Evolutionary conservation across 2,888 invertebrate genomes (phyloP), one percentile per base, ranked within the genome.

Genomic region (Boloria selene): DNA sequence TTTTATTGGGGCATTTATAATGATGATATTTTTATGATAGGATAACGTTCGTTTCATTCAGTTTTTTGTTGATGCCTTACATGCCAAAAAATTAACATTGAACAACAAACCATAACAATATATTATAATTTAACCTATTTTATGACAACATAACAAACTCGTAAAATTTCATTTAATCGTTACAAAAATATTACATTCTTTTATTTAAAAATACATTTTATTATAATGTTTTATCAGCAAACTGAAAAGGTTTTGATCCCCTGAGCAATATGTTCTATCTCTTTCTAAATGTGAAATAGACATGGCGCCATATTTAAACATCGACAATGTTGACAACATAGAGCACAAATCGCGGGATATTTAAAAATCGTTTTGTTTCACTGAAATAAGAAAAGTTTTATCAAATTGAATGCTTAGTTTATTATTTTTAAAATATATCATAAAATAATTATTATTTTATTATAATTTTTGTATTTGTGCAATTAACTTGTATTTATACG

Each of bases 221-320:
- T 31, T 47, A 47, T 14, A 58, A 22, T 14, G 10, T 38, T 10
- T 2, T 31, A 17, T 10, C n/a, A n/a, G 13, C 31, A 16, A 38
- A 38, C 31, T 10, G 31, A 31, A 67, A 70, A 60, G 44, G 69
- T 70, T 70, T 62, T 13, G 4, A 47, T 17, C 14, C 18, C 31
- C 75, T 72, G 78, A 72, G 60, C 51, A 73, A 71, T 65, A 78
- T 70, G 31, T 13, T 67, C 74, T 69, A 13, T 87, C 88, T 83
- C 86, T 81, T 76, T 89, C 84, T 81, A 78, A 76, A 31, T 52
- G 18, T 49, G 61, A 65, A 66, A 53, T 45, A 60, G 59, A 52
- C 26, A 68, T 74, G 77, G 86, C 87, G 88, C 80, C 75, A 84
- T 74, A 79, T 88, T 86, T 75, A 79, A 87, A 86, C 72, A 69